Evolutionary conservation across 2,888 invertebrate genomes (phyloP), one percentile per base, ranked within the genome.

Genomic region (Zygothrica quintamaculata): DNA sequence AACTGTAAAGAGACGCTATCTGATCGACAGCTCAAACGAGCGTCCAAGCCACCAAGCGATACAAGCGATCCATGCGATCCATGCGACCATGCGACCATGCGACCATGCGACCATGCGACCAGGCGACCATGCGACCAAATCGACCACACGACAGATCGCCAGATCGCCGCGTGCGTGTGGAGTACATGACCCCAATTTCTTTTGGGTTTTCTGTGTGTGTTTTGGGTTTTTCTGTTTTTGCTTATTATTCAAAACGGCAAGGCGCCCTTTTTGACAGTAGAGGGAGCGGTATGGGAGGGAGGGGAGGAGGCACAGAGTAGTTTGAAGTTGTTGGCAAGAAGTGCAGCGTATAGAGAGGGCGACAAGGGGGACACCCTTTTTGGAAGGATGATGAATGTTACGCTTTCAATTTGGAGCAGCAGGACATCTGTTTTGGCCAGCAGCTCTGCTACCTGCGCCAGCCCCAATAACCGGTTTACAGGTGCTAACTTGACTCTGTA

Each of bases 351-450:
- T n/a, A n/a, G n/a, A n/a, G n/a, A 4, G 9, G 31, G 12, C 31
- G 36, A 52, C 8, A 8, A 6, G 56, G 56, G 18, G n/a, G 18
- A 34, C 37, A 13, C 46, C 34, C 43, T 44, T 71, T n/a, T 67
- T 53, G 74, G 61, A 58, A 74, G 80, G 77, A 87, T 87, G 87
- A 88, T 88, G 86, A 77, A 86, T 88, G 87, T 80, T 80, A 78
- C 67, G 80, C 86, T 77, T 86, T 87, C 88, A 82, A 87, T 88
- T 88, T 88, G 88, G 88, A 88, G 88, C 87, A 88, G 82, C 87
- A 88, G 89, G 89, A 89, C 89, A 89, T 89, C 89, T 89, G 89
- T 88, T 88, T n/a, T 88, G 50, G 47, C 57, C 60, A 65, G 36
- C 47, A 34, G 57, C 64, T 12, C 8, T 22, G 52, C 71, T 65